These are phyloP conservation scores for Salmo trutta DNA, from an alignment of 2,797 vertebrate genomes.

Conservation along the genomic window DNA sequence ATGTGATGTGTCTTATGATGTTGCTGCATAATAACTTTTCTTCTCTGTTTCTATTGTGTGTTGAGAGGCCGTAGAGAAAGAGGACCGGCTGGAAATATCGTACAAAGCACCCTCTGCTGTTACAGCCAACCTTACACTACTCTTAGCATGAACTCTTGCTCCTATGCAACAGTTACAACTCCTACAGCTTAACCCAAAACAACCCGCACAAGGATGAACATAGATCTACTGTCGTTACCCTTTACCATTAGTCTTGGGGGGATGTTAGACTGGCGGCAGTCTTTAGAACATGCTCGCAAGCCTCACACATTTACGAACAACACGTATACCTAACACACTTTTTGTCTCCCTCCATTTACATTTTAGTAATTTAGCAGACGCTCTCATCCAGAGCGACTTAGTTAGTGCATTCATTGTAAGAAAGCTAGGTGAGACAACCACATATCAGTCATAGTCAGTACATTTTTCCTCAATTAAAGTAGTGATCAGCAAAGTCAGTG, in stretches of 20 bases:
- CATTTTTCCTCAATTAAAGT: too few species aligned
- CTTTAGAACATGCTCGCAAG: background rate
- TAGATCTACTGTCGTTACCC: background rate
- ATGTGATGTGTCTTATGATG: constrained; percentile 31
- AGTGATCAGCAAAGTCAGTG: too few species aligned
- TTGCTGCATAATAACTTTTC: constrained; percentile 50
- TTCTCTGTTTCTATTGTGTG: constrained; percentile 48
- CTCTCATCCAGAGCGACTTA: too few species aligned
- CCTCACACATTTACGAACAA: background rate
- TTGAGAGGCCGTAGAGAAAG: constrained; percentile 42
- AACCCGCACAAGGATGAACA: background rate
- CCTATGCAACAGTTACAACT: background rate
- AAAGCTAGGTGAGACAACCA: too few species aligned
- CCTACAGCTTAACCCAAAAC: background rate
- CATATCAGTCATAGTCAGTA: too few species aligned
- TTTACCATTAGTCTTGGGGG: background rate
- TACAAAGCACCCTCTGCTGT: constrained; percentile 13
- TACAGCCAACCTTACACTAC: background rate
- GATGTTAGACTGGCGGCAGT: background rate
- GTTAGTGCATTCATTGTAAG: too few species aligned
- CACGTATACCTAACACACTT: background rate
- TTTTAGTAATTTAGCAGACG: too few species aligned
- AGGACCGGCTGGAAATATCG: constrained; percentile 41
- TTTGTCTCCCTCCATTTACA: too few species aligned
- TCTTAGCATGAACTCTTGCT: background rate